Evolutionary conservation across 2,888 invertebrate species (phyloP).

Genomic region (Trissoscelio sp.): DNA sequence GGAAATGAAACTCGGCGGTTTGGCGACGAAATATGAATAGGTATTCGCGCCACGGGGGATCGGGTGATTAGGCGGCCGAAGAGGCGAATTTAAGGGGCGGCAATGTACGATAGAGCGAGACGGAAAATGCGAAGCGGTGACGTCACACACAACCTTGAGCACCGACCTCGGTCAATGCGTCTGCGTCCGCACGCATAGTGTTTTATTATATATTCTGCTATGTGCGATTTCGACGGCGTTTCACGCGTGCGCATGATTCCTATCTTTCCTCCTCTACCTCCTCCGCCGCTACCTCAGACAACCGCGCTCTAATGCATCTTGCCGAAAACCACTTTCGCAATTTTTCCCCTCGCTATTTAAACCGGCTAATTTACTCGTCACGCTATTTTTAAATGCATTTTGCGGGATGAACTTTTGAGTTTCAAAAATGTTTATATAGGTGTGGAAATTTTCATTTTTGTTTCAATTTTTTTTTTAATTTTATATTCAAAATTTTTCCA

Average conservation of each 20-base stretch:
- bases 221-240: constrained; percentile 51
- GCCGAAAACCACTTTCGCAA: constrained; percentile 49
- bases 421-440: not conserved
- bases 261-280: constrained; percentile 21
- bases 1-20: not conserved
- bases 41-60: constrained; percentile 19
- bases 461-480: too few species aligned
- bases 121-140: constrained; percentile 77
- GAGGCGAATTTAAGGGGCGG: constrained; percentile 31
- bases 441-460: too few species aligned
- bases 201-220: constrained; percentile 60
- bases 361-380: constrained; percentile 18
- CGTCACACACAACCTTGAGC: constrained; percentile 81
- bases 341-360: constrained; percentile 15
- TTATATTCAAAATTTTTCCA: too few species aligned
- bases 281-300: not conserved
- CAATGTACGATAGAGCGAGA: constrained; percentile 63
- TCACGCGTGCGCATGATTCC: constrained; percentile 55
- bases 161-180: constrained; percentile 81
- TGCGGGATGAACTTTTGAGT: not conserved
- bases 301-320: constrained; percentile 36
- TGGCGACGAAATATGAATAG: constrained; percentile 25
- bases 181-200: constrained; percentile 68
- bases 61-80: constrained; percentile 37
- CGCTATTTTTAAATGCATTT: constrained; percentile 32